Evolutionary conservation across 2,888 invertebrate species (phyloP).

Genomic region (Xanthorhoe spadicearia): DNA sequence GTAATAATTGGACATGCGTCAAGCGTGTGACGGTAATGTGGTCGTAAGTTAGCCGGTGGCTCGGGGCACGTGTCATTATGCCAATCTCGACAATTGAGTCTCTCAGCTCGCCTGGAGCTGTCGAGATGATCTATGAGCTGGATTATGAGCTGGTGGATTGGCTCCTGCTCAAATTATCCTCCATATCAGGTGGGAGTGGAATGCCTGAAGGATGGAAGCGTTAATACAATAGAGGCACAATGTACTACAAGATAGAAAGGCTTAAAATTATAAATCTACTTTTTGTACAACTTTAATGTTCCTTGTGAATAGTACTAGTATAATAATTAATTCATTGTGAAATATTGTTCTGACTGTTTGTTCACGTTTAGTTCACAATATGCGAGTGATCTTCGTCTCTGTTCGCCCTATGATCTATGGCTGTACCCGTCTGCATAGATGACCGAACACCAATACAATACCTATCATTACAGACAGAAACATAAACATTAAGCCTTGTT

Average conservation of each 20-base stretch:
- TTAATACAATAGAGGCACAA: neutral
- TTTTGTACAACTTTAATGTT: neutral
- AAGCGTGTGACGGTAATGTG: slow-evolving; percentile 79
- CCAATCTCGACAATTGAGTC: slow-evolving; percentile 77
- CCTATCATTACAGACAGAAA: neutral
- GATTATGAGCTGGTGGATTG: slow-evolving; percentile 67
- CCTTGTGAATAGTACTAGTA: neutral
- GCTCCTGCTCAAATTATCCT: slow-evolving; percentile 64
- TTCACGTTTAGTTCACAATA: no score
- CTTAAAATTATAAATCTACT: neutral
- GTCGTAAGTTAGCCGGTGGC: slow-evolving; percentile 76
- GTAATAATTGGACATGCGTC: slow-evolving; percentile 83
- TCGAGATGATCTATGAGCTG: slow-evolving; percentile 72
- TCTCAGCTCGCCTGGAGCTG: slow-evolving; percentile 47
- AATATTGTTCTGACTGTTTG: neutral
- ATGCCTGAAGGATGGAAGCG: slow-evolving; percentile 23
- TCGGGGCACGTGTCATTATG: slow-evolving; percentile 76
- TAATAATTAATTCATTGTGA: neutral
- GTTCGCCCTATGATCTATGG: neutral
- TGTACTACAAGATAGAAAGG: neutral
- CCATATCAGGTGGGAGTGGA: slow-evolving; percentile 42
- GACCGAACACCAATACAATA: neutral
- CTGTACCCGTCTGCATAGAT: neutral
- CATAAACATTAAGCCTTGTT: slow-evolving; percentile 11
- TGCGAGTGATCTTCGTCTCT: neutral